Conservation (phyloP, 2,888 invertebrate species). For the Willowsia nigromaculata region DNA sequence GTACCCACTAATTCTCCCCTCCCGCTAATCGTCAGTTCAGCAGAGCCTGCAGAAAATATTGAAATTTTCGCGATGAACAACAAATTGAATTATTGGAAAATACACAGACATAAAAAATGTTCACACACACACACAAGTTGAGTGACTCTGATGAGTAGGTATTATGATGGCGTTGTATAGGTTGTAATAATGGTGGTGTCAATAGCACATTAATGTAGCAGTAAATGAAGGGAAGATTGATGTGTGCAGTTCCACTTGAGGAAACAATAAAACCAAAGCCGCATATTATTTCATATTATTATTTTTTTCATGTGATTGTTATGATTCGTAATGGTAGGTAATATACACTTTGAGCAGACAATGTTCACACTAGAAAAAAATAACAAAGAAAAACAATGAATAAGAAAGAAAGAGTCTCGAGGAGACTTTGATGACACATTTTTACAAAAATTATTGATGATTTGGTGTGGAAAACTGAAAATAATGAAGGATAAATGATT, state of each 20-base stretch:
- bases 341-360: not conserved
- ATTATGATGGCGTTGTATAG: not conserved
- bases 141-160: not conserved
- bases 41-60: not conserved
- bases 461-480: not conserved
- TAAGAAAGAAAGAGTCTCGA: not conserved
- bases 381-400: not conserved
- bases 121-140: conserved; percentile 17
- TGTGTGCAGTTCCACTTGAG: conserved; percentile 41
- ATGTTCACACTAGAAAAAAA: conserved; percentile 23
- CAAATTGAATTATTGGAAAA: conserved; percentile 10
- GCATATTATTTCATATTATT: not conserved
- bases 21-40: not conserved
- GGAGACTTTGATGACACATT: not conserved
- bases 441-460: not conserved
- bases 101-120: not conserved
- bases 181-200: not conserved
- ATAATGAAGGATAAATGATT: not conserved
- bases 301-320: not conserved
- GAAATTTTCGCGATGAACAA: not conserved
- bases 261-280: conserved; percentile 41
- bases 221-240: not conserved
- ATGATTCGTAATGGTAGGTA: not conserved
- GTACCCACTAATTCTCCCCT: not conserved
- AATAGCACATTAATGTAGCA: no score